phyloP scores from a whole-genome alignment of 1,140 invertebrate species.

The Drosophila orosa region DNA sequence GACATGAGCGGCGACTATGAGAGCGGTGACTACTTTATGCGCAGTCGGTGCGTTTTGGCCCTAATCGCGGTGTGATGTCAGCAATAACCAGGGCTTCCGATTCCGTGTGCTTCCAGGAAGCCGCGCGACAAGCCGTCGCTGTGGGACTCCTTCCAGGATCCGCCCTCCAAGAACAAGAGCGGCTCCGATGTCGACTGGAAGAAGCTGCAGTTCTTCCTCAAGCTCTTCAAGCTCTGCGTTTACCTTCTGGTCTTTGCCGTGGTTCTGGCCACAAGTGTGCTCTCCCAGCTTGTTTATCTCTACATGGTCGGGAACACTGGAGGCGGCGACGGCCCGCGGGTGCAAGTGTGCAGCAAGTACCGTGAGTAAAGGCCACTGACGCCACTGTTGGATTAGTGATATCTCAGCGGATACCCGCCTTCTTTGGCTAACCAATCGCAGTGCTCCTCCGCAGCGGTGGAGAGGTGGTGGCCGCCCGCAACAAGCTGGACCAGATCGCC shows the following conservation, averaged over 20 bases:
- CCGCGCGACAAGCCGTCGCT: slow-evolving; percentile 55
- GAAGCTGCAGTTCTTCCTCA: slow-evolving; percentile 92
- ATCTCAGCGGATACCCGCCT: background rate
- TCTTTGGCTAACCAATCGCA: background rate
- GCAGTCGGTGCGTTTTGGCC: slow-evolving; percentile 52
- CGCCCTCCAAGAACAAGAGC: slow-evolving; percentile 92
- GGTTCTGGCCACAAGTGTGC: slow-evolving; percentile 91
- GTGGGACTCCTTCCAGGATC: slow-evolving; percentile 86
- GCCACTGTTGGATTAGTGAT: slow-evolving; percentile 1
- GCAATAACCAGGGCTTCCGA: slow-evolving; percentile 1
- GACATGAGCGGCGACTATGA: slow-evolving; percentile 72
- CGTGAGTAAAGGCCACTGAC: slow-evolving; percentile 58
- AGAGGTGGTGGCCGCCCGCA: slow-evolving; percentile 46
- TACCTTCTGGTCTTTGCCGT: slow-evolving; percentile 93
- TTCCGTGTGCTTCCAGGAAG: slow-evolving; percentile 43
- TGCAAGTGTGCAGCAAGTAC: slow-evolving; percentile 90
- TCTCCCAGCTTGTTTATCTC: slow-evolving; percentile 93
- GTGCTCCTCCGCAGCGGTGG: slow-evolving; percentile 50
- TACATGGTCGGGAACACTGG: slow-evolving; percentile 95
- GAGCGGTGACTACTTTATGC: slow-evolving; percentile 50
- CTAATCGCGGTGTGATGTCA: slow-evolving; percentile 11
- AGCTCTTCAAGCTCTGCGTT: slow-evolving; percentile 92
- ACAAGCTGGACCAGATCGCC: slow-evolving; percentile 91
- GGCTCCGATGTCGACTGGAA: slow-evolving; percentile 94
- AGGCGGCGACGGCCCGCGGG: slow-evolving; percentile 88